Conservation (phyloP, 2,888 invertebrate genomes). For the Microplitis deprimator region DNA sequence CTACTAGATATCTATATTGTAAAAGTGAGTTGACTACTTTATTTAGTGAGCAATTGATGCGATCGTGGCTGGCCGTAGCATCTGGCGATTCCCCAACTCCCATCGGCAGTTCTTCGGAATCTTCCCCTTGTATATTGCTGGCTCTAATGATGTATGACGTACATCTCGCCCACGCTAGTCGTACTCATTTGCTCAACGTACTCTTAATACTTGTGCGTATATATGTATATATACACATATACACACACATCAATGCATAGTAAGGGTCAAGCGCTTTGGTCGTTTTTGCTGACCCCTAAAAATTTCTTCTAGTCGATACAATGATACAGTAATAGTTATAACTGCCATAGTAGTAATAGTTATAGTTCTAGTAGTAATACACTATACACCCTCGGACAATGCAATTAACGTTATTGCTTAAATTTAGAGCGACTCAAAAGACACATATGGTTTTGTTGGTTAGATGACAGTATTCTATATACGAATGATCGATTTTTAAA, state of each 20-base stretch:
- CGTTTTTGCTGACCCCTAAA: constrained; percentile 57
- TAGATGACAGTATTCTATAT: neutral
- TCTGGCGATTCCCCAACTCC: constrained; percentile 68
- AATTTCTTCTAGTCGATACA: constrained; percentile 29
- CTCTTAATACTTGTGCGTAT: neutral
- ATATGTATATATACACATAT: no score
- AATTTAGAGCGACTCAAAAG: constrained; percentile 58
- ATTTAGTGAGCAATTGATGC: constrained; percentile 31
- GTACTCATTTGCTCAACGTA: constrained; percentile 51
- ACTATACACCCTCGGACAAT: constrained; percentile 56
- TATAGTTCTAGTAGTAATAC: neutral
- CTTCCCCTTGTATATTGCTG: constrained; percentile 43
- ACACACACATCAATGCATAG: neutral
- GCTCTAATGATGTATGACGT: constrained; percentile 69
- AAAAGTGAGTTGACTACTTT: neutral
- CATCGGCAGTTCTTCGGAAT: constrained; percentile 59
- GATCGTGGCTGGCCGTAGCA: constrained; percentile 55
- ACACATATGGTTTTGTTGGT: constrained; percentile 55
- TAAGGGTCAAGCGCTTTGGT: constrained; percentile 65
- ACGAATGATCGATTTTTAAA: constrained; percentile 13
- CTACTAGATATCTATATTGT: no score
- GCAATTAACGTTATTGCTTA: constrained; percentile 69
- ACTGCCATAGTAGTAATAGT: neutral
- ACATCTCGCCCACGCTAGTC: constrained; percentile 56
- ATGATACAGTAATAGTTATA: constrained; percentile 3